These are phyloP conservation scores for Geodia barretti DNA, from an alignment of 37 sponge, comb jelly and placozoan species.

Conservation along the genomic window DNA sequence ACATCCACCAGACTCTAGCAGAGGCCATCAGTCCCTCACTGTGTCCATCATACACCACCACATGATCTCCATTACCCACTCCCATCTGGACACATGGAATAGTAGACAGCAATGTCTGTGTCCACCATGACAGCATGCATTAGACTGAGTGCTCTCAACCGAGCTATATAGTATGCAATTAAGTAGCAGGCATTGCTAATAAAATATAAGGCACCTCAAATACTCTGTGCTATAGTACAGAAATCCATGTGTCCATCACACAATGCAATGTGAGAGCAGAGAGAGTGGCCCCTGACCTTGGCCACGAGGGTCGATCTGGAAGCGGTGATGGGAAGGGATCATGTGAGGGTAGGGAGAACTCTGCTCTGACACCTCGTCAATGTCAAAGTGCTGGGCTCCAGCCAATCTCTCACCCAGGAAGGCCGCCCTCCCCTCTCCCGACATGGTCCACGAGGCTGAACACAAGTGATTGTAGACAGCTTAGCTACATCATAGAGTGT, in stretches of 20 bases:
- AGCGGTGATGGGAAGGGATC: constrained; percentile 67
- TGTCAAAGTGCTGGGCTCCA: constrained; percentile 65
- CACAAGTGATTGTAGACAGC: too few species aligned
- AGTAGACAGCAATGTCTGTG: constrained; percentile 20
- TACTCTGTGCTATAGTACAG: too few species aligned
- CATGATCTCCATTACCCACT: constrained; percentile 54
- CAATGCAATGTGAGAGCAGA: too few species aligned
- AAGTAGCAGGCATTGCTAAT: too few species aligned
- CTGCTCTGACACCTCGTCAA: constrained; percentile 61
- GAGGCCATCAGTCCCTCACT: constrained; percentile 73
- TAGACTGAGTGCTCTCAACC: too few species aligned
- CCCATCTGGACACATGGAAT: constrained; percentile 63
- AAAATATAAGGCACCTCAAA: too few species aligned
- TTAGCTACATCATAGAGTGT: too few species aligned
- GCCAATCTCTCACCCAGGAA: constrained; percentile 36
- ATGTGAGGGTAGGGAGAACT: constrained; percentile 53
- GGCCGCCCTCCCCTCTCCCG: too few species aligned
- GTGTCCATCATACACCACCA: constrained; percentile 84
- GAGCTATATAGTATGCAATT: too few species aligned
- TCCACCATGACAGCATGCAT: too few species aligned
- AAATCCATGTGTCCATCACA: too few species aligned
- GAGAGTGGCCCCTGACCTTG: constrained; percentile 54
- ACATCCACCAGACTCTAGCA: constrained; percentile 83
- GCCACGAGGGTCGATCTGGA: constrained; percentile 43
- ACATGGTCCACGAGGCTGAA: too few species aligned